Evolutionary conservation across 2,113 vertebrate species (phyloP).

Genomic region (Nasalis larvatus): DNA sequence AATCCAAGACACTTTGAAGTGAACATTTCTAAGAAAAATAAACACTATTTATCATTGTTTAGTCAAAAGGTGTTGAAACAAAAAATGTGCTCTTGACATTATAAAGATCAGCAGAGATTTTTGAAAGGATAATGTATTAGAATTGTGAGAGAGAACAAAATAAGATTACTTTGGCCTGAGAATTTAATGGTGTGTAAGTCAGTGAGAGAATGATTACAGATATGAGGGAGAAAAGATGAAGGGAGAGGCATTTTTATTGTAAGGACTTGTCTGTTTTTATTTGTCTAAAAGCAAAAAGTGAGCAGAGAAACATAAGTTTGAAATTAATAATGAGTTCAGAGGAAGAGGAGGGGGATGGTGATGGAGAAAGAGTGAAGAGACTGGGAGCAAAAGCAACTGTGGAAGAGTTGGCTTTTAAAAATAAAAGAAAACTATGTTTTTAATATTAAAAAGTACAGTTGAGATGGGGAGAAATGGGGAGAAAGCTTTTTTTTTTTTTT

Average conservation of each 20-base stretch:
- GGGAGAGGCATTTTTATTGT: neutral
- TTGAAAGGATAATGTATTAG: neutral
- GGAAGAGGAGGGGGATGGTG: neutral
- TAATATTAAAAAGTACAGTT: neutral
- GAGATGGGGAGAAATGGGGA: neutral
- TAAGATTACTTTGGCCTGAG: neutral
- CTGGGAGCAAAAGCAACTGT: neutral
- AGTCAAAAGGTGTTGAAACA: neutral
- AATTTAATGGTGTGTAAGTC: neutral
- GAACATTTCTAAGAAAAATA: neutral
- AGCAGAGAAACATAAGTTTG: neutral
- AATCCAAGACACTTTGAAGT: neutral
- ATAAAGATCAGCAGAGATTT: neutral
- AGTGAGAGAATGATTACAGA: neutral
- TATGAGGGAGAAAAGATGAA: accelerated
- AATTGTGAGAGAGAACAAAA: neutral
- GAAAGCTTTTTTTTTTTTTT: neutral
- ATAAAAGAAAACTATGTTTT: neutral
- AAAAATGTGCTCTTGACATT: neutral
- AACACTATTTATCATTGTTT: neutral
- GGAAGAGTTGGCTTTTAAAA: neutral
- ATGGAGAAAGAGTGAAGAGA: neutral
- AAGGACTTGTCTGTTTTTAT: neutral
- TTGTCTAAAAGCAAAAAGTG: neutral
- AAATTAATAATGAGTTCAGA: neutral